phyloP scores from a whole-genome alignment of 2,888 invertebrate species.

The Mythimna ferrago region DNA sequence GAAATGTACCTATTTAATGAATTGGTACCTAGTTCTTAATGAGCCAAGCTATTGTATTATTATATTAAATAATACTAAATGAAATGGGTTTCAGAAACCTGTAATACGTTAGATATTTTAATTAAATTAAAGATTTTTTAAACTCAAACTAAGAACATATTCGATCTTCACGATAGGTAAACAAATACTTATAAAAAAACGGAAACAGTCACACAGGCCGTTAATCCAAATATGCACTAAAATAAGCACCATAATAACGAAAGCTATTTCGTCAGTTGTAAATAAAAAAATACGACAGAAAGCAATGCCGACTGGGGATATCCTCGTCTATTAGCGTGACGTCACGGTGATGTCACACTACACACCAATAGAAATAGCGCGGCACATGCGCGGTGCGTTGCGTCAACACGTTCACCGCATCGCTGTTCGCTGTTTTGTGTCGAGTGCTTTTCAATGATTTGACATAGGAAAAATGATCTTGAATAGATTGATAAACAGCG shows the following conservation, averaged over 20 bases:
- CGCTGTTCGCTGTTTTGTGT: constrained; percentile 72
- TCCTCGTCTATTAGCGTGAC: constrained; percentile 86
- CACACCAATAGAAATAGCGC: constrained; percentile 85
- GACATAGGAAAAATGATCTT: constrained; percentile 43
- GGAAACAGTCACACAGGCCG: background rate
- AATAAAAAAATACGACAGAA: constrained; percentile 52
- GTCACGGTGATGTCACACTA: constrained; percentile 88
- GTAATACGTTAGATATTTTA: background rate
- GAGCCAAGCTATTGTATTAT: background rate
- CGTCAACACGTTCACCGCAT: constrained; percentile 81
- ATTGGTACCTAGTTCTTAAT: background rate
- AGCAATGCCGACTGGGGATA: constrained; percentile 79
- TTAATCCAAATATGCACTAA: constrained; percentile 12
- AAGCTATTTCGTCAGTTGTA: constrained; percentile 45
- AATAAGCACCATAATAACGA: constrained; percentile 29
- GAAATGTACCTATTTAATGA: constrained; percentile 10
- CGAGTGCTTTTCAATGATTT: constrained; percentile 68
- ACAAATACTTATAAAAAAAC: background rate
- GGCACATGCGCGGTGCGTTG: constrained; percentile 88
- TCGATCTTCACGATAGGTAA: background rate
- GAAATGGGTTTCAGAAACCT: background rate
- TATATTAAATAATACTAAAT: background rate
- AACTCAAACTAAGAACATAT: background rate
- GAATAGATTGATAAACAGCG: constrained; percentile 35
- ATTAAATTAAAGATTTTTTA: background rate